Conservation (phyloP, 2,797 vertebrate genomes). For the Picus viridis region DNA sequence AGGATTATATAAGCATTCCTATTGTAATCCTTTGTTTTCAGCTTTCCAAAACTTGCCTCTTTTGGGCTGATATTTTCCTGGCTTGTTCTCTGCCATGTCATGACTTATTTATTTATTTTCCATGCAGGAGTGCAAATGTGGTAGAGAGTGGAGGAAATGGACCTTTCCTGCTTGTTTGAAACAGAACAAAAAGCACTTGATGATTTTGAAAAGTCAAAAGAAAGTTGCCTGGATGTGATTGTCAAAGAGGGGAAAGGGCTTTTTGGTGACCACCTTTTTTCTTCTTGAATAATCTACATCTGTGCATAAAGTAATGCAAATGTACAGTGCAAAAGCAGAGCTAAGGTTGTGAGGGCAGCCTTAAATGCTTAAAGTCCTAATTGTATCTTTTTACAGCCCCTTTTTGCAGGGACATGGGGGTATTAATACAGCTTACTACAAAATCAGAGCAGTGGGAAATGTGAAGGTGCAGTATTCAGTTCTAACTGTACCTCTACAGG, state of each 20-base stretch:
- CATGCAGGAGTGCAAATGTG: neutral
- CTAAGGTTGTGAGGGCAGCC: neutral
- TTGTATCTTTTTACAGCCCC: neutral
- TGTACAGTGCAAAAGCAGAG: neutral
- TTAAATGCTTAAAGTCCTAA: neutral
- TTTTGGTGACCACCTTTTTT: neutral
- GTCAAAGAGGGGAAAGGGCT: neutral
- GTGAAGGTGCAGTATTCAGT: neutral
- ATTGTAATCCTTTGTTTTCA: conserved; percentile 43
- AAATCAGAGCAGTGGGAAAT: neutral
- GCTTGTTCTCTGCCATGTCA: neutral
- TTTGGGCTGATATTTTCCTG: conserved; percentile 22
- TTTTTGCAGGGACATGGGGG: too few relatives aligned
- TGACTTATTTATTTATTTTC: conserved; percentile 6
- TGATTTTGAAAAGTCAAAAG: neutral
- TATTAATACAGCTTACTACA: neutral
- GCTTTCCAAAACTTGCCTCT: conserved; percentile 15
- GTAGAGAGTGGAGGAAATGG: neutral
- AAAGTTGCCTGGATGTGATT: neutral
- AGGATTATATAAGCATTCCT: conserved; percentile 55
- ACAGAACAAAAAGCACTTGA: neutral
- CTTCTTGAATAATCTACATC: neutral
- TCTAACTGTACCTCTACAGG: neutral
- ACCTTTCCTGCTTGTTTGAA: neutral
- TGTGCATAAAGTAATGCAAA: neutral